Base-by-base conservation (phyloP, 2,888 invertebrate species). In the Marasmarcha lunaedactyla region DNA sequence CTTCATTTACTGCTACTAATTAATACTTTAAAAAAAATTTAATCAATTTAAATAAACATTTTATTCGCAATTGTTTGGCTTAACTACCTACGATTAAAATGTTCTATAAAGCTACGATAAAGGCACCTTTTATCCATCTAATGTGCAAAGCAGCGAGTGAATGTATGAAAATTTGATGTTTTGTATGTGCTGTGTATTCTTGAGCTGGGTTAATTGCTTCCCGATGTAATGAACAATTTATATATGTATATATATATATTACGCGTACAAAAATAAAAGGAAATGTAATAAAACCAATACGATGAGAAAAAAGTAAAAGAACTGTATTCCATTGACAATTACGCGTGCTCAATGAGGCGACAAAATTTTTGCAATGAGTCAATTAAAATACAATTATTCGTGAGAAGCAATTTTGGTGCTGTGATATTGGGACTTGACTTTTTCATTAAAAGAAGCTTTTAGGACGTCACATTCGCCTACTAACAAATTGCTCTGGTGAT, bases 391-490 rank as follows among this genome's bases (percentile, higher is more conserved):
- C 71, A 67, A 69, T 73, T 65, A 63, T 64, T 66, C 53, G 63
- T 73, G 72, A 72, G 56, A 76, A 71, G 73, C 74, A 54, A 59
- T 60, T 62, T 68, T 62, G 54, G 73, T 76, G 76, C 71, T 57
- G 57, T 60, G 66, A 57, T 65, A 55, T 63, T 53, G 54, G 56
- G 62, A 65, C 60, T 57, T 41, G 55, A 51, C 52, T 51, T 71
- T 70, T 68, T 64, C 65, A 63, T 71, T 70, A 62, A 61, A 68
- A 67, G 71, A 74, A 71, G 74, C 78, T 74, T 69, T 55, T 59
- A 65, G 73, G 72, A 78, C 79, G 71, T 61, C 70, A 79, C 77
- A 79, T 77, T 81, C 68, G 74, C 72, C 72, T 71, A 63, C 78
- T 78, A 79, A 73, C 61, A 67, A 62, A 72, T 72, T 69, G 65